Evolutionary conservation across 2,888 invertebrate species (phyloP), one percentile per base, ranked within the genome.

Genomic region (Pantelozetes paolii): DNA sequence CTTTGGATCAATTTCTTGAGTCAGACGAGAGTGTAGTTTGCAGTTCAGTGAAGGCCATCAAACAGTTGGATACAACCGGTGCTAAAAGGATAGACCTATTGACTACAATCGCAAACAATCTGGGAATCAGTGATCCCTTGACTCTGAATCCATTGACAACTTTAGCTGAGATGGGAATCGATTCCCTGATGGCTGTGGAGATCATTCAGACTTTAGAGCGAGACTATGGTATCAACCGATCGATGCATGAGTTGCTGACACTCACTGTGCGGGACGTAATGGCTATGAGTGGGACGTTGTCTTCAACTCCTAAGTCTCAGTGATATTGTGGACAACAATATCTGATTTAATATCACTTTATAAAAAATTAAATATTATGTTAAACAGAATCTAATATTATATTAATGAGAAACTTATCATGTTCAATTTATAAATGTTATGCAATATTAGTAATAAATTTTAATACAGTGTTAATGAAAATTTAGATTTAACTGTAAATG

Each of bases 141-240:
- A 89, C 90, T 76, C 86, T 96, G 42, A 88, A 91, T 76, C 86
- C 88, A 57, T 86, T 87, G 32, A 87, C 90, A 8, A 90, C 89
- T 54, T 85, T 99, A 64, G 94, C 94, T 40, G 98, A 99, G 82
- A 87, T 99, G 50, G 98, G 98, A 76, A 92, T 99, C 89, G 98
- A 99, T 82, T 97, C 97, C 2, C 85, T 99, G 78, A 98, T 98
- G 98, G 96, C 96, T 62, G 95, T 98, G 1, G 98, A 99, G 86
- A 94, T 99, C 81, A 97, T 96, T 82, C 96, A 96, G 84, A 92
- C 92, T 0, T 84, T 97, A 72, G 96, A 96, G 83, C 87, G 95
- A 74, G 92, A 91, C 80, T 95, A 90, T 84, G 96, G 98, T 83
- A 84, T 97, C 75, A 89, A 92, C 26, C 85, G 98, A 76, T 89